Base-by-base conservation (phyloP, 2,113 vertebrate genomes). In the Piprites chloris region DNA sequence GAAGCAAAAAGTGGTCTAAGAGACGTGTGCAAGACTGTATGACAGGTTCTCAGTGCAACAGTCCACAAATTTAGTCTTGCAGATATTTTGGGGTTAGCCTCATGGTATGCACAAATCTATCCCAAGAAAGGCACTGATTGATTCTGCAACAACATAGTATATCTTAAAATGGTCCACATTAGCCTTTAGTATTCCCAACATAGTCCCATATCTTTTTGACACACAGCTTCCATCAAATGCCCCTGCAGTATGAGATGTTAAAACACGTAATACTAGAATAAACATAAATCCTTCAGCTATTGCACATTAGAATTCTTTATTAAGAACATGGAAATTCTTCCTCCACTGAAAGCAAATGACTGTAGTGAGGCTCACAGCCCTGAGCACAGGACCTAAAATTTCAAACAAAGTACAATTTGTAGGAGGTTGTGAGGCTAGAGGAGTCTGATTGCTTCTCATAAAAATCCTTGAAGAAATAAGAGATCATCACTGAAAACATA, bases 391-490 rank as follows among this genome's bases (percentile, higher is more conserved):
- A 76, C 35, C 39, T 74, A 76, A 93, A 90, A 88, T 59, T 53
- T 74, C 71, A 73, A 89, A 59, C 4, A 65, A 78, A 52, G 49
- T 53, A 33, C 5, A 2, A 67, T 74, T 73, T 92, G 58, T 41
- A 88, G 55, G 68, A 83, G 35, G 14, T 28, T 93, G 46, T 68
- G 50, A 92, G 42, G 41, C 71, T 69, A 72, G 28, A 95, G 46
- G 7, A 96, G 28, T 65, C 61, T 59, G 44, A 67, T 59, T 86
- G 66, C 19, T 92, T 55, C 83, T 84, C 56, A 81, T 81, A 89
- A 87, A 93, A 96, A 88, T 71, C 68, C 86, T 95, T 95, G 76
- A 92, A 95, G 89, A 74, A 78, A 50, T 75, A 92, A 44, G 24
- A 89, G 67, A 56, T 47, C 83, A 89, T 59, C 56, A 74, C 30